These are phyloP conservation scores for Drosophila conformis DNA, from an alignment of 2,888 invertebrate species.

Conservation along the genomic window DNA sequence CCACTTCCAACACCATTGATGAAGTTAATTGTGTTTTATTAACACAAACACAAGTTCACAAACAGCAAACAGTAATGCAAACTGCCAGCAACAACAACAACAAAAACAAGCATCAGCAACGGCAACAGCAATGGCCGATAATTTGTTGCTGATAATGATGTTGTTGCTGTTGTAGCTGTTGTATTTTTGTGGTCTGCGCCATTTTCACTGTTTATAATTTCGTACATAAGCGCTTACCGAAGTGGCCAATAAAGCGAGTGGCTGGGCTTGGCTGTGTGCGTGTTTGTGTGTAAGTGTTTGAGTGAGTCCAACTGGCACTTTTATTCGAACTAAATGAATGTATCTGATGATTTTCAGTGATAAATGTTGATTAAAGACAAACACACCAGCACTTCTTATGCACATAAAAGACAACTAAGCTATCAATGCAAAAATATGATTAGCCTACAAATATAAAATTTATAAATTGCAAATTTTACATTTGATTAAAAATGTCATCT, in stretches of 20 bases:
- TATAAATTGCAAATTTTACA: neutral
- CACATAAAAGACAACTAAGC: constrained; percentile 2
- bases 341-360: constrained; percentile 5
- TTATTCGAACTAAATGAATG: constrained; percentile 34
- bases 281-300: constrained; percentile 9
- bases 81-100: constrained; percentile 26
- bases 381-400: constrained; percentile 11
- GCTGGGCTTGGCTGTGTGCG: constrained; percentile 10
- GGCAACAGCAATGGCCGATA: constrained; percentile 65
- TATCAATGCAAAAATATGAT: neutral
- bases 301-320: constrained; percentile 31
- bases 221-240: constrained; percentile 64
- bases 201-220: constrained; percentile 73
- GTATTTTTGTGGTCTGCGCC: constrained; percentile 42
- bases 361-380: constrained; percentile 51
- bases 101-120: constrained; percentile 30
- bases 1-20: constrained; percentile 76
- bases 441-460: neutral
- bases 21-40: constrained; percentile 84
- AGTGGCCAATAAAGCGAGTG: constrained; percentile 54
- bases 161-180: constrained; percentile 27
- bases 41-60: constrained; percentile 83
- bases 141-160: constrained; percentile 74
- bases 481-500: neutral
- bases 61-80: constrained; percentile 58